Conservation (phyloP, 2,888 invertebrate species). For the Acronicta aceris region DNA sequence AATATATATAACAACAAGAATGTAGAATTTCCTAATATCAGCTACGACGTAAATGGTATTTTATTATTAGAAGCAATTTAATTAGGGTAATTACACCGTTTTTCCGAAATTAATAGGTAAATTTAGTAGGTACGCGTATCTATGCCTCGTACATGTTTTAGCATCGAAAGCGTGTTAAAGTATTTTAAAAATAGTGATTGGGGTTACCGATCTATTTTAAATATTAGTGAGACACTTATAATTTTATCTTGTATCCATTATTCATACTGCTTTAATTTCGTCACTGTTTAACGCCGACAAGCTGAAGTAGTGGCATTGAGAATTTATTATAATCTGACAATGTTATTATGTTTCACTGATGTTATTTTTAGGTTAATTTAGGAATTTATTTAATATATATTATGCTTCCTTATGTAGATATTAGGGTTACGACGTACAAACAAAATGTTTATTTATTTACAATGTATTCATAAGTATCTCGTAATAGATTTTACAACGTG, state of each 20-base stretch:
- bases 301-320: conserved; percentile 20
- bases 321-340: conserved; percentile 29
- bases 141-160: conserved; percentile 3
- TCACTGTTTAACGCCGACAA: conserved; percentile 37
- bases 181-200: conserved; percentile 52
- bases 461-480: background rate
- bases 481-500: background rate
- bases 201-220: conserved; percentile 57
- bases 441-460: no score
- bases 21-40: conserved; percentile 34
- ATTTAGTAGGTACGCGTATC: conserved; percentile 11
- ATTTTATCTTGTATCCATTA: conserved; percentile 42
- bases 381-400: conserved; percentile 9
- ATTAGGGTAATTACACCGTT: conserved; percentile 40
- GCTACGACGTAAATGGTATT: conserved; percentile 20
- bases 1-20: conserved; percentile 40
- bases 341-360: conserved; percentile 23
- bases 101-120: conserved; percentile 1
- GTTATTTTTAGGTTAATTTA: background rate
- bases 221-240: conserved; percentile 41
- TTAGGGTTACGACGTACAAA: no score
- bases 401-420: background rate
- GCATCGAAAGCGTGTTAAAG: conserved; percentile 28
- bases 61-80: conserved; percentile 36
- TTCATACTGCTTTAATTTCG: conserved; percentile 32